Percentiles rank a stretch among this genome's conserved stretches.
These are phyloP conservation scores for Hemistola chrysoprasaria DNA, from an alignment of 2,888 invertebrate genomes.

Conservation along the genomic window DNA sequence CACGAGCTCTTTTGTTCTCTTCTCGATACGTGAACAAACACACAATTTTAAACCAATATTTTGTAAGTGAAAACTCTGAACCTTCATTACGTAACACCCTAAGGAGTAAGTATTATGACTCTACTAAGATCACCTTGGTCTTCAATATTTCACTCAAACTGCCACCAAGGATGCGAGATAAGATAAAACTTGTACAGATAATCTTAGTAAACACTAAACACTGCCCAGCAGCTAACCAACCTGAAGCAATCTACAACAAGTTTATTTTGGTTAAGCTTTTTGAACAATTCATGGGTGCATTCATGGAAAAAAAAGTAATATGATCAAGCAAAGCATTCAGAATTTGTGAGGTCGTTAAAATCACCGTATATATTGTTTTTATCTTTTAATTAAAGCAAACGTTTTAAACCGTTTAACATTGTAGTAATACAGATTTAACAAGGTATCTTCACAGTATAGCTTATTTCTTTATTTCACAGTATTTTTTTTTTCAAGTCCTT, in stretches of 20 bases:
- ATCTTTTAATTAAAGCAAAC: too few species aligned
- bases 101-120: slow-evolving; percentile 22
- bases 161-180: slow-evolving; percentile 51
- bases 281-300: too few species aligned
- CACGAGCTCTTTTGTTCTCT: not conserved
- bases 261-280: slow-evolving; percentile 27
- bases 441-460: too few species aligned
- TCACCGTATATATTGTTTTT: too few species aligned
- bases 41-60: not conserved
- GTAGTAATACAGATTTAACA: too few species aligned
- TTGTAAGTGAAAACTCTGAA: slow-evolving; percentile 2
- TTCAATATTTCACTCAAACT: slow-evolving; percentile 44
- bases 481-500: too few species aligned
- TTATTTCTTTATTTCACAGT: too few species aligned
- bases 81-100: slow-evolving; percentile 16
- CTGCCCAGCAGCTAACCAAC: slow-evolving; percentile 16
- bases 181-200: slow-evolving; percentile 52
- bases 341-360: too few species aligned
- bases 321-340: too few species aligned
- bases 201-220: slow-evolving; percentile 33
- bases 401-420: too few species aligned
- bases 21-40: not conserved
- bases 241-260: slow-evolving; percentile 39
- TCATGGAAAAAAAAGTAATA: not conserved
- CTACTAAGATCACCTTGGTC: slow-evolving; percentile 28